Percentiles rank a stretch among this genome's conserved stretches.
phyloP scores from a whole-genome alignment of 2,113 vertebrate genomes.

The Scartelaos histophorus region DNA sequence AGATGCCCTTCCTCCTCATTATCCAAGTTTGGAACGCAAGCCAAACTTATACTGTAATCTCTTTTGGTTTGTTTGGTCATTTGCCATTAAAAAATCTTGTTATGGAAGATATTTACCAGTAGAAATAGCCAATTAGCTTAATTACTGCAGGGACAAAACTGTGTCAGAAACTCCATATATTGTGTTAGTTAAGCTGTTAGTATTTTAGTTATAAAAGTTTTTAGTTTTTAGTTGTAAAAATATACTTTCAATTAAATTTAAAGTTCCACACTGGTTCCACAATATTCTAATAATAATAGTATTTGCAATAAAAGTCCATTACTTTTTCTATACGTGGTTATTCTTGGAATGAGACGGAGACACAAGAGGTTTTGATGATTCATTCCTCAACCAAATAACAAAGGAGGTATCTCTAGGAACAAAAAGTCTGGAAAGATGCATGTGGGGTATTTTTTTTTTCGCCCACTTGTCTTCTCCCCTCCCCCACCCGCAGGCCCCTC shows the following conservation, averaged over 20 bases:
- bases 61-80: neutral
- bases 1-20: neutral
- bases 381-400: constrained; percentile 29
- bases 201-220: neutral
- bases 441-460: constrained; percentile 69
- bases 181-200: neutral
- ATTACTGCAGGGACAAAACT: neutral
- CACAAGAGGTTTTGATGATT: constrained; percentile 16
- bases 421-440: constrained; percentile 61
- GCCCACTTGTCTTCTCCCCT: constrained; percentile 50
- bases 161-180: neutral
- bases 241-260: neutral
- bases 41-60: neutral
- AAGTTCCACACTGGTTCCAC: neutral
- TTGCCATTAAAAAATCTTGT: neutral
- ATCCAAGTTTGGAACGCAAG: neutral
- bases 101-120: neutral
- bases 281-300: neutral
- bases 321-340: constrained; percentile 48
- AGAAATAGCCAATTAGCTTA: neutral
- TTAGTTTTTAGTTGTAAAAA: neutral
- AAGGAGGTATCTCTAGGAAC: constrained; percentile 43
- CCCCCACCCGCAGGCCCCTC: constrained; percentile 39
- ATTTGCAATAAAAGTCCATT: constrained; percentile 46
- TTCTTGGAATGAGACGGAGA: constrained; percentile 31